phyloP scores from a whole-genome alignment of 2,113 vertebrate species.

The Hylia prasina region DNA sequence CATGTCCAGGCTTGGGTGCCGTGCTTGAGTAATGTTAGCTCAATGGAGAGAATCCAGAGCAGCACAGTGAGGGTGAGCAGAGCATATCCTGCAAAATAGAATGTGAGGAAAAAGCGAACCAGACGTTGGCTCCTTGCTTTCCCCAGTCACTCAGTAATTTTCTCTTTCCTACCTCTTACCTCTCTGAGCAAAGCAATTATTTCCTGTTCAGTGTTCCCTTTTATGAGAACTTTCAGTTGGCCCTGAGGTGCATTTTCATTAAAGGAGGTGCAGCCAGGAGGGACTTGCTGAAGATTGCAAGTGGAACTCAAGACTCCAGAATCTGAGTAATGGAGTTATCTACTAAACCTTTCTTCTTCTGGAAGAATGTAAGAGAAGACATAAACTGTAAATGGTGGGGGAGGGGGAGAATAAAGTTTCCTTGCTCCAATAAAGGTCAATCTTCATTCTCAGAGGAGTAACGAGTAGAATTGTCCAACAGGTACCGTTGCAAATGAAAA shows the following conservation, averaged over 20 bases:
- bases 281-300: background rate
- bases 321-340: background rate
- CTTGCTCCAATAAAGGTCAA: background rate
- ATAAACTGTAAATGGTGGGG: background rate
- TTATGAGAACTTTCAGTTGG: background rate
- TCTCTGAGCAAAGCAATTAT: background rate
- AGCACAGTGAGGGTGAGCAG: background rate
- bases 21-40: too few species aligned
- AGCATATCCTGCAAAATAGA: background rate
- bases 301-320: background rate
- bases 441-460: background rate
- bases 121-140: background rate
- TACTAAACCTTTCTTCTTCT: background rate
- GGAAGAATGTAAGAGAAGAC: background rate
- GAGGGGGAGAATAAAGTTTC: background rate
- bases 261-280: background rate
- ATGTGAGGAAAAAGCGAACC: background rate
- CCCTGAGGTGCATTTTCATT: background rate
- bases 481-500: background rate
- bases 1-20: background rate
- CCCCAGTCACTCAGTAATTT: too few species aligned
- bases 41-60: background rate
- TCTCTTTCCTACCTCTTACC: background rate
- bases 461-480: background rate
- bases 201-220: background rate